Base-by-base conservation (phyloP, 2,113 vertebrate genomes). In the Elaphurus davidianus region DNA sequence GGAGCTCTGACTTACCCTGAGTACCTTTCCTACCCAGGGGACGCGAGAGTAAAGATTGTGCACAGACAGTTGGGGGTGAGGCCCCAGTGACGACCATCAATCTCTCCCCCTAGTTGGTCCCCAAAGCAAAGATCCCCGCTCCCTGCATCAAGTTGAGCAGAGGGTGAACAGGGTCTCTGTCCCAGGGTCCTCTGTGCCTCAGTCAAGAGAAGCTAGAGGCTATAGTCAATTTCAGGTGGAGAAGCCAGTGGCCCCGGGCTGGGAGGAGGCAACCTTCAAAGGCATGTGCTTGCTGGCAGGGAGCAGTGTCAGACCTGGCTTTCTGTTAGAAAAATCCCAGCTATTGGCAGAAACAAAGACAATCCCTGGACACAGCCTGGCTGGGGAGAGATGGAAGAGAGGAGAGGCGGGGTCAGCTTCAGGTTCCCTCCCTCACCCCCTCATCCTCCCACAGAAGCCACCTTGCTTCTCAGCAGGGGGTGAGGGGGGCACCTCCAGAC, bases 251-350 rank as follows among this genome's bases (percentile, higher is more conserved):
- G 62, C 64, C 76, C 36, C 43, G 2, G 30, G 28, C 33, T 82
- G 47, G 27, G 25, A 76, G 30, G 55, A 43, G 40, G 62, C 57
- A 36, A 60, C 62, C 55, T 91, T 91, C 50, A 78, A 83, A 97
- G 62, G 36, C 87, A 7, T 33, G 71, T 64, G 74, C 45, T 43
- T 76, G 62, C 85, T 97, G 96, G 95, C 90, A 92, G 85, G 79
- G 71, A 14, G 62, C 79, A 27, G 84, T n/a, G 79, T 95, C 74
- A 45, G 90, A 88, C 55, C 92, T 97, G 94, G 90, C 96, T 95
- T 78, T 36, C 14, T 74, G 90, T 97, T 94, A 92, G 92, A 97
- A 97, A 97, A 97, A 82, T 81, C 83, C 79, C 85, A 94, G 90
- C 85, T 86, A 6, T 95, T 88, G 88, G 86, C 96, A 97, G 90